Base-by-base conservation (phyloP, 2,888 invertebrate genomes). In the Tigriopus californicus region DNA sequence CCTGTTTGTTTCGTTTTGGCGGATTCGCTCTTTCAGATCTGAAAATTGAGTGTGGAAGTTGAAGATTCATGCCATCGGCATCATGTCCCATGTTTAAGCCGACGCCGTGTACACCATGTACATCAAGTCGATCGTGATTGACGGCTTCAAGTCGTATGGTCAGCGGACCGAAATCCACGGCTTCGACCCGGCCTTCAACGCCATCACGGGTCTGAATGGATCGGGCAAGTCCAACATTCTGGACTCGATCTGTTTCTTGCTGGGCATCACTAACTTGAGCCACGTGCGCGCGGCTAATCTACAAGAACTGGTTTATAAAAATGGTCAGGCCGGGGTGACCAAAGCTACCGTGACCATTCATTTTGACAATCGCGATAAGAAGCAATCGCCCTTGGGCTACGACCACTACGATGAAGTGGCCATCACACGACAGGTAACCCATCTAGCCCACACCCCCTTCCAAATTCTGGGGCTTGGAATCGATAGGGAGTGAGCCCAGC, bases 71-170 rank as follows among this genome's bases (percentile, higher is more conserved):
- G n/a, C n/a, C n/a, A n/a, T n/a, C n/a, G n/a, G n/a, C n/a, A n/a
- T n/a, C n/a, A n/a, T n/a, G n/a, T n/a, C n/a, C n/a, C n/a, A n/a
- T n/a, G n/a, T n/a, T n/a, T n/a, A n/a, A n/a, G n/a, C n/a, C n/a
- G n/a, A n/a, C n/a, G n/a, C n/a, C n/a, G n/a, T n/a, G n/a, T n/a
- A n/a, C 33, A 56, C 8, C 15, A 97, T 98, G 97, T 80, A 82
- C 70, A 83, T 98, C 53, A 95, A 92, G 71, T 83, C 83, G 1
- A 83, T 97, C 66, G 79, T 88, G 41, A 74, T 98, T 54, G 95
- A 98, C 68, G 98, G 98, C 51, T 98, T 99, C 70, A 98, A 98
- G 73, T 97, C 97, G 0, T 98, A 98, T 68, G 94, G 92, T 0
- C 83, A 85, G 65, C 76, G 89, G 64, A 90, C 91, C 0, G 90